Percentiles rank a stretch among this genome's conserved stretches.
Conservation (phyloP, 2,797 vertebrate genomes). For the Alfaro cultratus region DNA sequence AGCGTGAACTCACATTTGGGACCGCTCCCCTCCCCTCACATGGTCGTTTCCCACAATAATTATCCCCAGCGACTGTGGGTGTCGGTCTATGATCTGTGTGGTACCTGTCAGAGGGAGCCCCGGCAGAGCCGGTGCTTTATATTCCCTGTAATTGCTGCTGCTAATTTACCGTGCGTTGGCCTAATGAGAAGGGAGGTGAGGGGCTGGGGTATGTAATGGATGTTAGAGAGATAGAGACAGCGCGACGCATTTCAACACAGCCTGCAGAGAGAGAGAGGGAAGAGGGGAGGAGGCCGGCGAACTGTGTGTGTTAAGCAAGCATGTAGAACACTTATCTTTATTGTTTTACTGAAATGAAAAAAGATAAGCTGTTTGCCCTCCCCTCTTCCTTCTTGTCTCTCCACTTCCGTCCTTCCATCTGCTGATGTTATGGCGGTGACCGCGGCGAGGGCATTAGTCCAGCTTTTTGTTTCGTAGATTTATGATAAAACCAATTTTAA, state of each 20-base stretch:
- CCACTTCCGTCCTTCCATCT: constrained; percentile 43
- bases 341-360: constrained; percentile 78
- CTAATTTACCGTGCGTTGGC: constrained; percentile 84
- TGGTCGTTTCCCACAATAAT: constrained; percentile 81
- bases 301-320: constrained; percentile 80
- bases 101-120: constrained; percentile 77
- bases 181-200: constrained; percentile 84
- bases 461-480: constrained; percentile 75
- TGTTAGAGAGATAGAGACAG: constrained; percentile 81
- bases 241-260: constrained; percentile 78
- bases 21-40: constrained; percentile 50
- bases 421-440: constrained; percentile 64
- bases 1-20: constrained; percentile 50
- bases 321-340: constrained; percentile 82
- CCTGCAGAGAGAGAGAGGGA: constrained; percentile 72
- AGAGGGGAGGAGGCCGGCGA: constrained; percentile 67
- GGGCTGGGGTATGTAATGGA: constrained; percentile 84
- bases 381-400: constrained; percentile 15
- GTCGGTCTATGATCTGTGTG: constrained; percentile 79
- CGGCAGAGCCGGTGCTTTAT: constrained; percentile 72
- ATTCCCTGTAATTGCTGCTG: constrained; percentile 81
- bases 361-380: constrained; percentile 66
- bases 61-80: constrained; percentile 71
- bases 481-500: constrained; percentile 74
- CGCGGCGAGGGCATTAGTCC: constrained; percentile 61